phyloP scores from a whole-genome alignment of 2,888 invertebrate species.

The Hylaea fasciaria region DNA sequence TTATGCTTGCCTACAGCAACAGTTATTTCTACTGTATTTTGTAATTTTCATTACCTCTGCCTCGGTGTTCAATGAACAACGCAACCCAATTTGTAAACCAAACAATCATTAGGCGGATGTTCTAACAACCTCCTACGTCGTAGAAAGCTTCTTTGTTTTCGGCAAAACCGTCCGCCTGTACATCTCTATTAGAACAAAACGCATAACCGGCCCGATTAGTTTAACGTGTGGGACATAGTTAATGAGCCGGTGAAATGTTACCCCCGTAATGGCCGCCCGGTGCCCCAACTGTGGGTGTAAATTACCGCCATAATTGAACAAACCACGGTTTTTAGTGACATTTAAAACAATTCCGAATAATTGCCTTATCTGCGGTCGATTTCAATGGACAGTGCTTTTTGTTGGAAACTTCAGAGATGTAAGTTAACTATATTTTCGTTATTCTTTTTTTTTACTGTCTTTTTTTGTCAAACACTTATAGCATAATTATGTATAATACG shows the following conservation, averaged over 20 bases:
- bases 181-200: constrained; percentile 48
- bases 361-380: constrained; percentile 27
- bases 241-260: constrained; percentile 67
- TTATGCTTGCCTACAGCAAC: too few species aligned
- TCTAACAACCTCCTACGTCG: too few species aligned
- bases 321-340: constrained; percentile 40
- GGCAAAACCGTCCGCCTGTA: neutral
- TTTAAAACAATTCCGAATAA: constrained; percentile 40
- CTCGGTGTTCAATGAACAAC: too few species aligned
- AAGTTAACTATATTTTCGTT: neutral
- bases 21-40: too few species aligned
- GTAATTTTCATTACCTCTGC: neutral
- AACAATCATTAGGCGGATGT: too few species aligned
- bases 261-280: constrained; percentile 48
- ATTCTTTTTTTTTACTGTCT: too few species aligned
- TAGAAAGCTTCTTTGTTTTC: neutral
- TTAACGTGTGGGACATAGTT: constrained; percentile 65
- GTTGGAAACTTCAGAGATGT: neutral
- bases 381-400: constrained; percentile 25
- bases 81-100: too few species aligned
- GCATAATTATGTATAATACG: too few species aligned
- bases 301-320: constrained; percentile 47
- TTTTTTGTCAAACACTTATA: too few species aligned
- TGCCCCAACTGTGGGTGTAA: constrained; percentile 41
- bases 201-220: constrained; percentile 61